Evolutionary conservation across 2,113 vertebrate genomes (phyloP).

Genomic region (Rhinopomastus cyanomelas): DNA sequence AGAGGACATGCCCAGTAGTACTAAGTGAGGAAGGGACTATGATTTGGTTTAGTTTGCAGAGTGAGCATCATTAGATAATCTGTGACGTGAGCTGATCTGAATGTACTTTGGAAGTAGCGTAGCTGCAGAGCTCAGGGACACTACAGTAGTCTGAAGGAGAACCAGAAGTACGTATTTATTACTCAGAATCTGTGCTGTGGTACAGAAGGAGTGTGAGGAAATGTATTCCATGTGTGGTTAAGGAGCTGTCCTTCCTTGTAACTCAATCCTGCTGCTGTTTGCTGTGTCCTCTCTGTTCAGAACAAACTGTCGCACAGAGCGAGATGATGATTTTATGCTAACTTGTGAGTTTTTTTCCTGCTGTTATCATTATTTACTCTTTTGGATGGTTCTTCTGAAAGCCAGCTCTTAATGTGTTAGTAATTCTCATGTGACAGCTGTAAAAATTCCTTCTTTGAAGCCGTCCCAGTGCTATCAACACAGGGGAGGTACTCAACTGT

Average conservation of each 20-base stretch:
- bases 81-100: not conserved
- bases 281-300: conserved; percentile 67
- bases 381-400: conserved; percentile 32
- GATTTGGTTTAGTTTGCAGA: conserved; percentile 1
- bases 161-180: conserved; percentile 39
- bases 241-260: conserved; percentile 69
- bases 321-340: conserved; percentile 63
- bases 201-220: conserved; percentile 65
- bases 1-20: not conserved
- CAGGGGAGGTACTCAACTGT: not conserved
- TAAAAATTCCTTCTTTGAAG: conserved; percentile 22
- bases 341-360: conserved; percentile 46
- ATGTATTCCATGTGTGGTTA: conserved; percentile 72
- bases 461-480: not conserved
- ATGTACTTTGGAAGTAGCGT: not conserved
- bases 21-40: not conserved
- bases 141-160: conserved; percentile 10
- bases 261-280: conserved; percentile 74
- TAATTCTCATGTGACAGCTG: not conserved
- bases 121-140: not conserved
- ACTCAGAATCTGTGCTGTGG: conserved; percentile 29
- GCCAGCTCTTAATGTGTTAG: not conserved
- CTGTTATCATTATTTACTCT: conserved; percentile 52
- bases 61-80: not conserved
- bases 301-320: conserved; percentile 73